A percentile compares a stretch with the other conserved stretches of the same genome.
These are phyloP conservation scores for Drosophila barbarae DNA, from an alignment of 2,888 invertebrate species.

Conservation along the genomic window DNA sequence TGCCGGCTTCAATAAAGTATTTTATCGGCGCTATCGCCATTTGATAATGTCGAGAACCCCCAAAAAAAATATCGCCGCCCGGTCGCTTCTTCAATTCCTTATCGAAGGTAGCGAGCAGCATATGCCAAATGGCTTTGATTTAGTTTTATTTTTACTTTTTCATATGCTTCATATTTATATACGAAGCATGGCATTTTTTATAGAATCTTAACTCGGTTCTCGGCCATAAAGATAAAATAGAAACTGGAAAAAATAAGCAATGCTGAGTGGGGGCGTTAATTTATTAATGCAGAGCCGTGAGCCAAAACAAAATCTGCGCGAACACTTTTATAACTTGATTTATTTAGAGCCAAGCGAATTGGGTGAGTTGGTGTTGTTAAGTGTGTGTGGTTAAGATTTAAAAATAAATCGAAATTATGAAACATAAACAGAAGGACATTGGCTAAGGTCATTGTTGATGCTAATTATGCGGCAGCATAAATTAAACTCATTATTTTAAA, in stretches of 20 bases:
- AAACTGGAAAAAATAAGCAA: slow-evolving; percentile 32
- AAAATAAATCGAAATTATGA: slow-evolving; percentile 34
- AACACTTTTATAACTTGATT: slow-evolving; percentile 73
- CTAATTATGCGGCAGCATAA: not conserved
- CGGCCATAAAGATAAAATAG: slow-evolving; percentile 58
- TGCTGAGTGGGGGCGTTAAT: slow-evolving; percentile 60
- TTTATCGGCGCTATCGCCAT: slow-evolving; percentile 62
- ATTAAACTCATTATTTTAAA: not conserved
- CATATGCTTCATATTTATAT: slow-evolving; percentile 11
- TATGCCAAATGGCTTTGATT: slow-evolving; percentile 39
- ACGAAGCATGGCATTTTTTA: slow-evolving; percentile 40
- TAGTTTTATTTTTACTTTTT: slow-evolving; percentile 25
- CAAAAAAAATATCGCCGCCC: slow-evolving; percentile 10
- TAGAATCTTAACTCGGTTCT: slow-evolving; percentile 51
- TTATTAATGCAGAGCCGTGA: slow-evolving; percentile 60
- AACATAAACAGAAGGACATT: slow-evolving; percentile 25
- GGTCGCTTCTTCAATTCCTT: slow-evolving; percentile 48
- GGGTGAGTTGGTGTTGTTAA: slow-evolving; percentile 32
- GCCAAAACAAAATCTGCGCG: slow-evolving; percentile 64
- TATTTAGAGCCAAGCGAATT: slow-evolving; percentile 64
- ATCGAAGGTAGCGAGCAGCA: slow-evolving; percentile 40
- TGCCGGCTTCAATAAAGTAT: slow-evolving; percentile 54
- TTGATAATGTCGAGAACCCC: slow-evolving; percentile 24
- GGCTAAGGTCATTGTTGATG: slow-evolving; percentile 29
- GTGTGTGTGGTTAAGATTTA: slow-evolving; percentile 20